These are phyloP conservation scores for Diuraphis noxia DNA, from an alignment of 1,140 invertebrate species.

Conservation along the genomic window DNA sequence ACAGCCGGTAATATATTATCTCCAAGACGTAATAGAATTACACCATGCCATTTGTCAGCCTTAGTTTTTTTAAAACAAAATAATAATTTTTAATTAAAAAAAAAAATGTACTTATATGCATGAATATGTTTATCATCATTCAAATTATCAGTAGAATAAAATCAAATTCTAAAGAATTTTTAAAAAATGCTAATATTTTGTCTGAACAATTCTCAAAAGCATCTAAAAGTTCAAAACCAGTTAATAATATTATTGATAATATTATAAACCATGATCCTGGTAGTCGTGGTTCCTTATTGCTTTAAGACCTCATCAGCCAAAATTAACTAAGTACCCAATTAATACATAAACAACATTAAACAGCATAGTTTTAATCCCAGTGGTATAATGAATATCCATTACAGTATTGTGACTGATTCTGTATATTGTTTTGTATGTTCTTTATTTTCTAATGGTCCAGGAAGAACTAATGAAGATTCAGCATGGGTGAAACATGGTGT, in stretches of 20 bases:
- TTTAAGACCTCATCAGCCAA: slow-evolving; percentile 31
- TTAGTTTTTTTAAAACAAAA: slow-evolving; percentile 5
- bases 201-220: not conserved
- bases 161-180: not conserved
- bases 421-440: too few species aligned
- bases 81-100: not conserved
- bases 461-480: too few species aligned
- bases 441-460: too few species aligned
- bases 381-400: too few species aligned
- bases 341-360: slow-evolving; percentile 18
- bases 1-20: not conserved
- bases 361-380: too few species aligned
- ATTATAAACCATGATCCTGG: slow-evolving; percentile 37
- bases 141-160: not conserved
- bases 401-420: too few species aligned
- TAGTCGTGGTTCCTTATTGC: not conserved
- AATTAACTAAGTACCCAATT: not conserved
- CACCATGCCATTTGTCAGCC: not conserved
- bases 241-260: not conserved
- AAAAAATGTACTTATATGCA: not conserved
- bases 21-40: not conserved
- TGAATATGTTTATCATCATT: not conserved
- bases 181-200: not conserved
- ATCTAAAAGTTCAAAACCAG: not conserved
- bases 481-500: too few species aligned